Evolutionary conservation across 2,797 vertebrate species (phyloP).

Genomic region (Sebastes oblongus): DNA sequence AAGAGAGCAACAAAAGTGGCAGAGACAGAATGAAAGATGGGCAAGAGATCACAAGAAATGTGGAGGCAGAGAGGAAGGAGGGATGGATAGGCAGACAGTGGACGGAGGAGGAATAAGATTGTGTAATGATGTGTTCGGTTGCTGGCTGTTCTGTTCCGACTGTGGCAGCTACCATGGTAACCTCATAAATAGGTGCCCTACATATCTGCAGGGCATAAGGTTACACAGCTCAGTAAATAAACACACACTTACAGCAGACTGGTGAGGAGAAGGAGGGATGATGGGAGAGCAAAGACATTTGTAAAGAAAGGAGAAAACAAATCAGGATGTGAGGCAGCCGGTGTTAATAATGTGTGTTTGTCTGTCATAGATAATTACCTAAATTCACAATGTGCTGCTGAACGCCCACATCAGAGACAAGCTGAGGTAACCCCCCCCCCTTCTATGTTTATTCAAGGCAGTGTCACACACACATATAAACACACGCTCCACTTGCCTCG

Average conservation of each 20-base stretch:
- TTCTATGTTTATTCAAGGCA: slow-evolving; percentile 35
- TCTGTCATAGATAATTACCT: slow-evolving; percentile 44
- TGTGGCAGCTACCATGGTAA: slow-evolving; percentile 81
- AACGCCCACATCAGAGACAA: slow-evolving; percentile 43
- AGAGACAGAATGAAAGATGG: background rate
- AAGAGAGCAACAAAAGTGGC: background rate
- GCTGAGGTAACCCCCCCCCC: slow-evolving; percentile 29
- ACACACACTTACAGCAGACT: slow-evolving; percentile 59
- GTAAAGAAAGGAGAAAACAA: background rate
- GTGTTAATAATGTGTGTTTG: slow-evolving; percentile 28
- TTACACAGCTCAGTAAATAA: slow-evolving; percentile 78
- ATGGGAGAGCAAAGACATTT: slow-evolving; percentile 23
- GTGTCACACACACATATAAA: background rate
- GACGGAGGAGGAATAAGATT: slow-evolving; percentile 46
- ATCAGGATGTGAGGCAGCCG: background rate
- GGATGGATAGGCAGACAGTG: slow-evolving; percentile 17
- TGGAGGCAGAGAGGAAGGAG: slow-evolving; percentile 1
- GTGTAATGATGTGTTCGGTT: slow-evolving; percentile 64
- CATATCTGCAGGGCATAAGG: slow-evolving; percentile 78
- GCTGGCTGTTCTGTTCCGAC: slow-evolving; percentile 66
- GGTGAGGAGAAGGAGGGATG: slow-evolving; percentile 11
- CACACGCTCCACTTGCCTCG: slow-evolving; percentile 22
- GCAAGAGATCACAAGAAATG: background rate
- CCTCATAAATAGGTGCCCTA: slow-evolving; percentile 82
- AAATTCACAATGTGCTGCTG: slow-evolving; percentile 44